Percentiles rank a stretch among this genome's conserved stretches.
phyloP scores from a whole-genome alignment of 2,113 vertebrate species.

The Anoplopoma fimbria region DNA sequence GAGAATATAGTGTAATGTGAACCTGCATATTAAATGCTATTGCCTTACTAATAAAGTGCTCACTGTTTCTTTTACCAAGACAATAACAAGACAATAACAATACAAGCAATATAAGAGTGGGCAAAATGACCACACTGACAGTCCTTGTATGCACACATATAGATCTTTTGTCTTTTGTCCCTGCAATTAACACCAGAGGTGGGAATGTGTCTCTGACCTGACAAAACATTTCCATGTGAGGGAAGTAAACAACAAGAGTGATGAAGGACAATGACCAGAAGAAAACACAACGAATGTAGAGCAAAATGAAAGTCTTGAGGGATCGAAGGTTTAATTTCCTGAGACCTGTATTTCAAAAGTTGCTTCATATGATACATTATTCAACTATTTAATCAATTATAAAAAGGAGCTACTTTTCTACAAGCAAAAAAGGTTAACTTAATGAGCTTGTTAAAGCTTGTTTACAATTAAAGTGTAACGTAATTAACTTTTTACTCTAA shows the following conservation, averaged over 20 bases:
- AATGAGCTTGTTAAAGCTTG: neutral
- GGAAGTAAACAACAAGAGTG: neutral
- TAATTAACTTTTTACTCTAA: neutral
- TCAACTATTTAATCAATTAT: conserved; percentile 10
- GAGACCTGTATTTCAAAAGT: conserved; percentile 58
- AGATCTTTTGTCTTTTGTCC: conserved; percentile 48
- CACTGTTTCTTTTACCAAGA: neutral
- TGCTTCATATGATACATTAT: conserved; percentile 35
- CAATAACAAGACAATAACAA: neutral
- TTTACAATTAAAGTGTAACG: neutral
- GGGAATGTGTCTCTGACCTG: conserved; percentile 27
- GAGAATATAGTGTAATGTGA: neutral
- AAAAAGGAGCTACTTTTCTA: conserved; percentile 10
- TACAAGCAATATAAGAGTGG: neutral
- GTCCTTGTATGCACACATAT: neutral
- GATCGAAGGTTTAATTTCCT: conserved; percentile 58
- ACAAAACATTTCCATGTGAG: neutral
- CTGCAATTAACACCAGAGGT: conserved; percentile 40
- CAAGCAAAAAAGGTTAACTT: neutral
- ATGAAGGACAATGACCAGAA: neutral
- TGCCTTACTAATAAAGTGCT: neutral
- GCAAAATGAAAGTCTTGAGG: conserved; percentile 23
- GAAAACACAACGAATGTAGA: neutral
- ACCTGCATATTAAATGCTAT: neutral
- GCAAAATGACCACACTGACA: conserved; percentile 18